Conservation (phyloP, 2,888 invertebrate species). For the Parnassius mnemosyne region DNA sequence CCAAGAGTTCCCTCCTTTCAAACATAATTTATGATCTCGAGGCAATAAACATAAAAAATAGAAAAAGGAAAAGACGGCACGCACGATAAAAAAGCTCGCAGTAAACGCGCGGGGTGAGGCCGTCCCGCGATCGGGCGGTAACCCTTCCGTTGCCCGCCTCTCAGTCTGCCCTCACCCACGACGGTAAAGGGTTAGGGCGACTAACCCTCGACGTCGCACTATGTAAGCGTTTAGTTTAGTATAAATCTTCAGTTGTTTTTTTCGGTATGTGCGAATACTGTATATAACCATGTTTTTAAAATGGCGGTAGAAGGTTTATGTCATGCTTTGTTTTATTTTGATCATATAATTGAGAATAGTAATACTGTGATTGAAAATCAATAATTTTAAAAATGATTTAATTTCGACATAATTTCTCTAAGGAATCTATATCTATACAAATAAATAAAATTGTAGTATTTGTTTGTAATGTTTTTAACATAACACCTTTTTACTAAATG, state of each 20-base stretch:
- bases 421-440: too few species aligned
- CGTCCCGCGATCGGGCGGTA: slow-evolving; percentile 66
- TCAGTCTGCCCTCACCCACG: slow-evolving; percentile 54
- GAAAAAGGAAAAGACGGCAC: slow-evolving; percentile 81
- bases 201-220: slow-evolving; percentile 55
- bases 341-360: too few species aligned
- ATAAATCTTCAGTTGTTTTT: slow-evolving; percentile 16
- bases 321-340: too few species aligned
- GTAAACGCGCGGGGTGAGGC: slow-evolving; percentile 66
- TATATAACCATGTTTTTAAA: slow-evolving; percentile 9
- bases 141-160: slow-evolving; percentile 75
- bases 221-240: slow-evolving; percentile 37
- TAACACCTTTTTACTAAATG: too few species aligned
- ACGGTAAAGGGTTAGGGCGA: slow-evolving; percentile 74
- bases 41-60: slow-evolving; percentile 82
- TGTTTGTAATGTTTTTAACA: too few species aligned
- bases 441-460: too few species aligned
- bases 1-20: slow-evolving; percentile 81
- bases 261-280: not conserved
- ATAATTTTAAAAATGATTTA: too few species aligned
- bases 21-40: slow-evolving; percentile 81
- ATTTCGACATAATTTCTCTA: too few species aligned
- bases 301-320: slow-evolving; percentile 9
- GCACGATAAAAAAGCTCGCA: slow-evolving; percentile 80
- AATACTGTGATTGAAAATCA: too few species aligned